Evolutionary conservation across 2,888 invertebrate species (phyloP), one percentile per base, ranked within the genome.

Genomic region (Allacma fusca): DNA sequence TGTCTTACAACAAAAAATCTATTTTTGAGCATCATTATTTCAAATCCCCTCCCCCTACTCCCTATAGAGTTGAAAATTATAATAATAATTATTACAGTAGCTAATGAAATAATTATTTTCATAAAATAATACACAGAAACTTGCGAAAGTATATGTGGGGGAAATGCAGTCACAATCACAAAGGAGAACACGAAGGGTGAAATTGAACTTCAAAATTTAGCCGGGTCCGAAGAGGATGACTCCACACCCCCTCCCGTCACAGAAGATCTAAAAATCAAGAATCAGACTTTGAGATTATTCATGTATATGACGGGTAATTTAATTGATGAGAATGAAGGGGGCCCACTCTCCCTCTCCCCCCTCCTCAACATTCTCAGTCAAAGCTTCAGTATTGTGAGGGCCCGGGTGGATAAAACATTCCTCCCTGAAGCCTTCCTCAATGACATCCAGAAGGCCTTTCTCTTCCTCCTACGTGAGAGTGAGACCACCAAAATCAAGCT

Each of bases 391-490:
- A 79, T 83, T 1, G 16, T 43, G 1, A 34, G 26, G 1, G 73
- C 75, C 44, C 76, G 78, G 28, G 76, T 75, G 21, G 67, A 69
- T n/a, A 4, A 59, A 0, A 34, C 40, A 13, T 81, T 50, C 59
- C 71, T 82, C 1, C 44, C 79, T 13, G 1, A 21, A 24, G 77
- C 69, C 0, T 83, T 81, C 57, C 29, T 28, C 9, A n/a, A 50
- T 1, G 81, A 83, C 59, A 71, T 83, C 43, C 21, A 75, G 26
- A 68, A 64, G 19, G 80, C 79, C 13, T 83, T 81, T 70, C 43
- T 80, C 0, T 83, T 79, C 72, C 69, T 83, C 12, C 70, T 81
- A 24, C 50, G 74, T 9, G 81, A 83, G 44, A 71, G 80, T 12
- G 80, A 80, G 24, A 16, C 44, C 7, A 67, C 73, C 12, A 28